Base-by-base conservation (phyloP, 2,888 invertebrate species). In the Sesia apiformis region DNA sequence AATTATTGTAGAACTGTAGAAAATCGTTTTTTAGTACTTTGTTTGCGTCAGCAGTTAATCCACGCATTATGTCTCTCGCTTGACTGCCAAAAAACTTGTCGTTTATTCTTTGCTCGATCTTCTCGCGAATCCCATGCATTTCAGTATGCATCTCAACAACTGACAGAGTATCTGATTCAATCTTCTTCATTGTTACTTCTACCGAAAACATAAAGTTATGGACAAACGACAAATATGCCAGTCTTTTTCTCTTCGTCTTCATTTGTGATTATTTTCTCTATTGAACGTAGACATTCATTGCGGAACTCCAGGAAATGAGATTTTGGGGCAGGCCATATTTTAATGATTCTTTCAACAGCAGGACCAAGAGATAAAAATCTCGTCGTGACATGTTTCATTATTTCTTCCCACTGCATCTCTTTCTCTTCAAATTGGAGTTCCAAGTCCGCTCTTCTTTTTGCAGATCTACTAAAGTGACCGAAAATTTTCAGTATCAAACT, bases 181-280 rank as follows among this genome's bases (percentile, higher is more conserved):
- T 49, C 4, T 54, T 54, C 39, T 54, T 49, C 57, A 57, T 57
- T 55, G 52, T 57, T 57, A 52, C 51, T 57, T 52, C 57, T 55
- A 52, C 39, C 49, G 55, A 49, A 49, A 55, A 52, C 52, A 55
- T 49, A 41, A 55, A 2, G 49, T 55, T 55, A 55, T 55, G 55
- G 39, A 55, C 1, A 53, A 51, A 53, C 3, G 53, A 50, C 51
- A 55, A 55, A 53, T 50, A 55, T 39, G 46, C 50, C 50, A 52
- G 39, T 50, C 38, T 41, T 55, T 55, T 49, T 53, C 39, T 52
- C 55, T 49, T 53, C 57, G 49, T 53, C 55, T 50, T 57, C 55
- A 51, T n/a, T 38, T 40, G 40, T 56, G 38, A 57, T 51, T 53
- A 57, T 55, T 38, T 57, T 57, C 53, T 57, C 53, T 53, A 57